These are phyloP conservation scores for Notoglanidium macrostoma DNA, from an alignment of 2,797 vertebrate genomes.

Conservation along the genomic window DNA sequence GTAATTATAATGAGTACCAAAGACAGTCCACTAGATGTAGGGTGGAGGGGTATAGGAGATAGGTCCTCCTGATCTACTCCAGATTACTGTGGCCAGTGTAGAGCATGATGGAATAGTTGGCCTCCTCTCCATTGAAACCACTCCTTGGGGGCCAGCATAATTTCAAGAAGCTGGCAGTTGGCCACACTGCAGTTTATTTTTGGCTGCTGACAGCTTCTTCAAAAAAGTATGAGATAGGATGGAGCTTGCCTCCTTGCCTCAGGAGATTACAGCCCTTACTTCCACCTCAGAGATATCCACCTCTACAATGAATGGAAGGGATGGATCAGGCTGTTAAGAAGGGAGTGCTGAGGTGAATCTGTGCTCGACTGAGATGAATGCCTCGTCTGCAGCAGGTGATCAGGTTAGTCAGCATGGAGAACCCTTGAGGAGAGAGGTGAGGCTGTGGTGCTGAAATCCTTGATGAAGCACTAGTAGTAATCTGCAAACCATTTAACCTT, in stretches of 20 bases:
- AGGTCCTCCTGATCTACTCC: not conserved
- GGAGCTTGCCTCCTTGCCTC: not conserved
- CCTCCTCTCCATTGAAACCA: not conserved
- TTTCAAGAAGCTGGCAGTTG: constrained; percentile 10
- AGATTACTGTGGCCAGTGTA: not conserved
- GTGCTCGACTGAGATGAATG: not conserved
- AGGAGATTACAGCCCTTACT: not conserved
- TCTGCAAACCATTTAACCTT: not conserved
- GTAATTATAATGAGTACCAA: not conserved
- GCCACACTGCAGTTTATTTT: constrained; percentile 17
- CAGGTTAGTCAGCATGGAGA: not conserved
- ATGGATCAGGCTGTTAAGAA: not conserved
- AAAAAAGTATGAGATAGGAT: not conserved
- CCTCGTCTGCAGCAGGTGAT: not conserved
- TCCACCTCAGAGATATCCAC: not conserved
- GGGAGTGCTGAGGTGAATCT: not conserved
- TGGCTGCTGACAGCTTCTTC: constrained; percentile 12
- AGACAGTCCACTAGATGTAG: not conserved
- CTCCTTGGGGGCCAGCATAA: not conserved
- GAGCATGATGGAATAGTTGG: not conserved
- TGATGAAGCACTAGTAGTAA: not conserved
- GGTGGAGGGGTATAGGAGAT: not conserved
- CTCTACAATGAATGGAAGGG: not conserved
- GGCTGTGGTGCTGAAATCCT: not conserved
- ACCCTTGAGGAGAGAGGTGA: not conserved